Evolutionary conservation across 2,113 vertebrate genomes (phyloP).

Genomic region (Pantherophis guttatus): DNA sequence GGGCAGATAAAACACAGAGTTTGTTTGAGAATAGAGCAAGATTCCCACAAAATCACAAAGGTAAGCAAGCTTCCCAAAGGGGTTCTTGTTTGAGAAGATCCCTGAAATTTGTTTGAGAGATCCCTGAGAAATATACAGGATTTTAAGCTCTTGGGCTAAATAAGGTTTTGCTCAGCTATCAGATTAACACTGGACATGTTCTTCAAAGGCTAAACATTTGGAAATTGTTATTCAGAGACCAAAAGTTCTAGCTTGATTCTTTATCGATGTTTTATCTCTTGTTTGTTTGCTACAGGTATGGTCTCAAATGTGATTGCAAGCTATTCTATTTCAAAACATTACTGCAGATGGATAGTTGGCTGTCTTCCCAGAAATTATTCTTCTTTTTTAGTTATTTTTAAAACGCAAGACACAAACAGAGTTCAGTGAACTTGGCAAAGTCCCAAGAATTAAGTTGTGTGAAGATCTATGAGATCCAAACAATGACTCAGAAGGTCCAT

Average conservation of each 20-base stretch:
- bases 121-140: neutral
- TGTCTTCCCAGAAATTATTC: constrained; percentile 6
- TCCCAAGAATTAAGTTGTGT: neutral
- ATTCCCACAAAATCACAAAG: neutral
- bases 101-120: neutral
- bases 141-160: neutral
- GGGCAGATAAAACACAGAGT: neutral
- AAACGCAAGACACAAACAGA: neutral
- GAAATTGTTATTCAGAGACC: neutral
- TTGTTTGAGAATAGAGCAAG: neutral
- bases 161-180: neutral
- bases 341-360: neutral
- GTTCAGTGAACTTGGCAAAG: neutral
- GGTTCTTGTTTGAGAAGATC: neutral
- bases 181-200: neutral
- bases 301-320: neutral
- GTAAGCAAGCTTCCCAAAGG: neutral
- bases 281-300: neutral
- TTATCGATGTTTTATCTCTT: neutral
- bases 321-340: neutral
- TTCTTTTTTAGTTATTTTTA: neutral
- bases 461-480: neutral
- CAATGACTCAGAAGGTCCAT: neutral
- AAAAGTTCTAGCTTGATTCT: neutral
- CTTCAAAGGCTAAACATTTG: neutral